phyloP scores from a whole-genome alignment of 2,113 vertebrate species.

The Indicator maculatus region DNA sequence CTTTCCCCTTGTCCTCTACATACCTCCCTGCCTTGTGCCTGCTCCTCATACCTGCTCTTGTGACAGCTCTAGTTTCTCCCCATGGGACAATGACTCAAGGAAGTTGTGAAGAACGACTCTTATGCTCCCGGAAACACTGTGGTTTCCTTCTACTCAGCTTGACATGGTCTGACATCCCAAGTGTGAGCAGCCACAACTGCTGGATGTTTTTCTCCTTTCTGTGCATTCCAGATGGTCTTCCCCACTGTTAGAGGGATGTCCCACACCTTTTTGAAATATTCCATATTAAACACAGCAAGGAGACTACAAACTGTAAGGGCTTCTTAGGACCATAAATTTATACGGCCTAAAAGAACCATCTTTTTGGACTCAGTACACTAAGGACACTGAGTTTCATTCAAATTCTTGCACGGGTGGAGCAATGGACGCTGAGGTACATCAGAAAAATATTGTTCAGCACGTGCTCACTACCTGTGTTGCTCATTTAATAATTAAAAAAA shows the following conservation, averaged over 20 bases:
- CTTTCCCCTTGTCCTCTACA: neutral
- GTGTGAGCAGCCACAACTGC: neutral
- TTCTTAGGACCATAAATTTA: neutral
- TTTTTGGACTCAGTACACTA: neutral
- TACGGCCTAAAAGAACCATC: neutral
- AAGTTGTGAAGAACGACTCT: neutral
- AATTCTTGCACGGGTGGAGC: neutral
- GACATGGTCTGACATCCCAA: neutral
- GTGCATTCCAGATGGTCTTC: neutral
- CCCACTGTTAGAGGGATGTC: neutral
- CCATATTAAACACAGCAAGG: neutral
- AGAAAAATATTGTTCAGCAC: slow-evolving; percentile 42
- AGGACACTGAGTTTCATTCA: neutral
- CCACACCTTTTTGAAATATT: neutral
- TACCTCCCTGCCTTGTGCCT: neutral
- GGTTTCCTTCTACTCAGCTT: neutral
- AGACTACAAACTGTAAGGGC: neutral
- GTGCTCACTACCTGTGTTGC: neutral
- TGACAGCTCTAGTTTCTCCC: neutral
- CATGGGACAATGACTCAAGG: neutral
- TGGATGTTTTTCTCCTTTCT: neutral
- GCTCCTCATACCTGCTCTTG: rapidly evolving
- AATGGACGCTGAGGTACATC: slow-evolving; percentile 10
- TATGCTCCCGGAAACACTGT: neutral
- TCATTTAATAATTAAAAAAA: neutral